Evolutionary conservation across 2,113 vertebrate genomes (phyloP), one percentile per base, ranked within the genome.

Genomic region (Noturus placidus): DNA sequence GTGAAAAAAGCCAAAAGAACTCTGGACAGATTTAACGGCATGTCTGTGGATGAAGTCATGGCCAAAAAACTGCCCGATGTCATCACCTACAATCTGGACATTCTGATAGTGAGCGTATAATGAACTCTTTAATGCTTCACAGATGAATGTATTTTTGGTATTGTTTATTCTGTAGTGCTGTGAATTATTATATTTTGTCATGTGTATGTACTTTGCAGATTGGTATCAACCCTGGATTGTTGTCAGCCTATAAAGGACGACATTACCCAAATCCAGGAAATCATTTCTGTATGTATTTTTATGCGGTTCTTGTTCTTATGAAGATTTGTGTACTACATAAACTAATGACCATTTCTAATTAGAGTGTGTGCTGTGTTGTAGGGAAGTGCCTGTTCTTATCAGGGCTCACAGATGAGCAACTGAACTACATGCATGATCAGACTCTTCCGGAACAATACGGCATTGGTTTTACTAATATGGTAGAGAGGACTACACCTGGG

Each of bases 181-280:
- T 52, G 33, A n/a, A 80, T 80, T 19, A 25, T 81, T 59, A 38
- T 25, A 59, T 81, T 35, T 14, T 20, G 19, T 33, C 38, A 10
- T 88, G 57, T 89, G 88, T 90, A 38, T 14, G 17, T 3, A 38
- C 86, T 93, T 93, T 93, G 82, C 93, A 99, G 98, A 97, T 99
- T 92, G 98, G 98, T 90, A 99, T 99, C 92, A 99, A 99, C 89
- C 98, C 98, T 11, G 98, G 98, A 91, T 95, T 99, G 57, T 93
- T 99, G 96, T 98, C 98, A 89, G 98, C 98, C 88, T 99, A 96
- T 94, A 99, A 99, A 96, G 98, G 98, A 87, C 98, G 97, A 92
- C 98, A 99, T 94, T 99, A 99, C 89, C 98, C 98, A 54, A 98
- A 98, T 94, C 98, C 98, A 92, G 98, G 98, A 92, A 99, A 99